Conservation (phyloP, 2,888 invertebrate genomes). For the Diogma glabrata region DNA sequence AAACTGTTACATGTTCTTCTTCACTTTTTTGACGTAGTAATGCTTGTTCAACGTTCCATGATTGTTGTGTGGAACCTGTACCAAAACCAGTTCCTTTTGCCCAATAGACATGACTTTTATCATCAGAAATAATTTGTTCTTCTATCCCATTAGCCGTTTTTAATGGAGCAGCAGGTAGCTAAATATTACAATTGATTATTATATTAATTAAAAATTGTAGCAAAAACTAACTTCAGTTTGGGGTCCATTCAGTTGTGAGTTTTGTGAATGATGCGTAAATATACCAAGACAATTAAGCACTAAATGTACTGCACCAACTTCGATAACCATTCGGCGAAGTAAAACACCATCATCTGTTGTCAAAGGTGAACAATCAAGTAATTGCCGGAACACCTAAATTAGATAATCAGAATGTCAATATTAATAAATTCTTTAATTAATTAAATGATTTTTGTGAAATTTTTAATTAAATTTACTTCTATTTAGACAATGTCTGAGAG, state of each 20-base stretch:
- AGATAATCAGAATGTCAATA: constrained; percentile 50
- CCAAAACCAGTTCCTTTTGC: constrained; percentile 96
- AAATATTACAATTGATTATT: not conserved
- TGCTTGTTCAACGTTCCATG: constrained; percentile 96
- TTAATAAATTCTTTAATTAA: constrained; percentile 35
- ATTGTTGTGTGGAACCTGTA: constrained; percentile 88
- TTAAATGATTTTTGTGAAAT: no score
- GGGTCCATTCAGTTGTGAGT: constrained; percentile 34
- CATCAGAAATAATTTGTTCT: constrained; percentile 47
- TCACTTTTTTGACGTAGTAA: constrained; percentile 76
- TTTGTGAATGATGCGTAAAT: constrained; percentile 69
- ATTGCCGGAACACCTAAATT: constrained; percentile 58
- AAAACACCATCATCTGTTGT: constrained; percentile 65
- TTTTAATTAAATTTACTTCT: no score
- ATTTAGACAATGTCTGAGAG: no score
- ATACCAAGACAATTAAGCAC: constrained; percentile 79
- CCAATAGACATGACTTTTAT: constrained; percentile 77
- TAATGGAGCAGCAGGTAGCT: constrained; percentile 30
- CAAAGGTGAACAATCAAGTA: constrained; percentile 65
- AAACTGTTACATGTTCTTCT: constrained; percentile 86
- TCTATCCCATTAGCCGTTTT: constrained; percentile 11
- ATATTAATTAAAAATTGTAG: not conserved
- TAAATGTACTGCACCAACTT: constrained; percentile 74
- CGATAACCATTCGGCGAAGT: constrained; percentile 65
- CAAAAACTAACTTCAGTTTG: constrained; percentile 22